These are phyloP conservation scores for Hippasteria phrygiana DNA, from an alignment of 53 echinoderm and acorn worm genomes.

Conservation along the genomic window DNA sequence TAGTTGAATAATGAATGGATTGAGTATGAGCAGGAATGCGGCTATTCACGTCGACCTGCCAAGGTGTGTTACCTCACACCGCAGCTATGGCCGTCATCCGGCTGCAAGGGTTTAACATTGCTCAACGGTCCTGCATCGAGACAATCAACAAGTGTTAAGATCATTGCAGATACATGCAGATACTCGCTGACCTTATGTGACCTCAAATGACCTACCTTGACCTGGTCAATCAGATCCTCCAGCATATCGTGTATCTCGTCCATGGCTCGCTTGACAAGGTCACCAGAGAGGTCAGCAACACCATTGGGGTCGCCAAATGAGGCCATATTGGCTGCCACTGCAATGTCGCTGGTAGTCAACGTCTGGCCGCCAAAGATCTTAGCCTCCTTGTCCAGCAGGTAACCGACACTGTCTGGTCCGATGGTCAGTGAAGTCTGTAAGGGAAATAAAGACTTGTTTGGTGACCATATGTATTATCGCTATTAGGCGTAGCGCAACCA, in stretches of 20 bases:
- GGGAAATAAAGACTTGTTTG: not conserved
- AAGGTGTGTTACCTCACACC: too few species aligned
- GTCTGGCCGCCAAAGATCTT: constrained; percentile 83
- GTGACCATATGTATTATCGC: not conserved
- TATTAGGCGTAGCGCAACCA: too few species aligned
- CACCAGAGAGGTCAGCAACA: constrained; percentile 60
- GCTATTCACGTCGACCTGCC: too few species aligned
- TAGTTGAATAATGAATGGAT: too few species aligned
- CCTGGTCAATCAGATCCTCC: constrained; percentile 86
- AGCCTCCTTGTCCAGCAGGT: constrained; percentile 72
- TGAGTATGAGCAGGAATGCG: too few species aligned
- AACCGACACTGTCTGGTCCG: constrained; percentile 91
- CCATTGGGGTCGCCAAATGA: constrained; percentile 49
- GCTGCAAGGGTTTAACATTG: too few species aligned
- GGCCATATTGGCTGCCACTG: constrained; percentile 81
- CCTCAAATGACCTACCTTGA: constrained; percentile 74
- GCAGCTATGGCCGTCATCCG: too few species aligned
- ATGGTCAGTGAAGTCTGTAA: constrained; percentile 71
- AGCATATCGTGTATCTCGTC: constrained; percentile 83
- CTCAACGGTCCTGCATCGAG: too few species aligned
- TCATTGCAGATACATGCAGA: not conserved
- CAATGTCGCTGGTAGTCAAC: constrained; percentile 86
- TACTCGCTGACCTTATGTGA: not conserved
- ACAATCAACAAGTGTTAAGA: too few species aligned
- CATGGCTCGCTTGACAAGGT: constrained; percentile 62